Percentiles rank a stretch among this genome's conserved stretches.
Evolutionary conservation across 2,888 invertebrate genomes (phyloP).

Genomic region (Sphinx pinastri): DNA sequence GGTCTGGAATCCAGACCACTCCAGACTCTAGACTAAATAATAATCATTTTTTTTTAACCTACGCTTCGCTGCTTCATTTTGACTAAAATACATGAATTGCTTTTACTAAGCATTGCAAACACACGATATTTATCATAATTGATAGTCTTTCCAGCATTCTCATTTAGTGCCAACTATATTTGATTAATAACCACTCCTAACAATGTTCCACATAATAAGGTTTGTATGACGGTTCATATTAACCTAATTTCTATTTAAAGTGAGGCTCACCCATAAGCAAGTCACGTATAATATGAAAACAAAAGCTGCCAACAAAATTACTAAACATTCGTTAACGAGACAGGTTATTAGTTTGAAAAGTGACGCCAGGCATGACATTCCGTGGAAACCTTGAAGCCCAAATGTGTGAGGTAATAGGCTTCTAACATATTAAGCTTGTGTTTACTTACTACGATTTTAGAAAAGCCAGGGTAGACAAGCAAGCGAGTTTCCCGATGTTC

Average conservation of each 20-base stretch:
- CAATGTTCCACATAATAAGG: not conserved
- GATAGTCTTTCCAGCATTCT: not conserved
- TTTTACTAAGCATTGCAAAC: no score
- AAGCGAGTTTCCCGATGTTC: no score
- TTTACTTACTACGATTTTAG: not conserved
- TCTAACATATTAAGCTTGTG: not conserved
- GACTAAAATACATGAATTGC: no score
- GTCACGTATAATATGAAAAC: slow-evolving; percentile 23
- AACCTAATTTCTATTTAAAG: slow-evolving; percentile 24
- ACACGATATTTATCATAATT: no score
- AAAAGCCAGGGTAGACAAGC: no score
- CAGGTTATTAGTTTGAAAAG: slow-evolving; percentile 54
- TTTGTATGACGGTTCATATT: slow-evolving; percentile 4
- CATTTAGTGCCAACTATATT: no score
- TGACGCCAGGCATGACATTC: slow-evolving; percentile 56
- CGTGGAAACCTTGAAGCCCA: slow-evolving; percentile 60
- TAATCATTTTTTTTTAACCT: no score
- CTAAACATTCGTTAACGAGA: slow-evolving; percentile 54
- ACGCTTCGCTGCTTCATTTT: no score
- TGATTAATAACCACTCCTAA: not conserved
- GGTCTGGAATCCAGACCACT: no score
- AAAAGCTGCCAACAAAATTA: slow-evolving; percentile 41
- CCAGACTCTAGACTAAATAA: no score
- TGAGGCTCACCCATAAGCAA: slow-evolving; percentile 19
- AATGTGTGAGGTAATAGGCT: slow-evolving; percentile 45